A percentile compares a stretch with the other conserved stretches of the same genome.
Evolutionary conservation across 1,140 invertebrate species (phyloP).

Genomic region (Drosophila busckii): DNA sequence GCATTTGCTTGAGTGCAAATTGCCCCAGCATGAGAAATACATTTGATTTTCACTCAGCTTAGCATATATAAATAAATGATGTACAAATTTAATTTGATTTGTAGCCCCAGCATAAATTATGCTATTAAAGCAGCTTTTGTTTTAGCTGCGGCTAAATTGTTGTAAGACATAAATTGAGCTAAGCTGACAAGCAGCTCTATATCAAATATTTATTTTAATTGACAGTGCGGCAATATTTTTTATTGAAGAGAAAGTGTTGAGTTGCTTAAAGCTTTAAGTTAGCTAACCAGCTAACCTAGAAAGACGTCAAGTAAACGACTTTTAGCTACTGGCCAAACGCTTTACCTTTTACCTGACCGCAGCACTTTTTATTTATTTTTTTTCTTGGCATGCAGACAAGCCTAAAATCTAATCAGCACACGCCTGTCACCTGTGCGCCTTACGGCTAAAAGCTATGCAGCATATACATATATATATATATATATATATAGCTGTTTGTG

Average conservation of each 20-base stretch:
- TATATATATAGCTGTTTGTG: conserved; percentile 1
- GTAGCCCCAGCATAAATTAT: too few relatives aligned
- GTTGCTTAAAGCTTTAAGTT: background rate
- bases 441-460: background rate
- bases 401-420: conserved; percentile 66
- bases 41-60: too few relatives aligned
- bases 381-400: conserved; percentile 33
- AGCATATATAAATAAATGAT: too few relatives aligned
- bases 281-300: conserved; percentile 66
- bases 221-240: too few relatives aligned
- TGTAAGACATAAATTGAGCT: too few relatives aligned
- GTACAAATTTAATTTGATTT: too few relatives aligned
- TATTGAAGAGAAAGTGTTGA: background rate
- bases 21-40: too few relatives aligned
- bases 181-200: too few relatives aligned
- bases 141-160: too few relatives aligned
- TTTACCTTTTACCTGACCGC: conserved; percentile 46
- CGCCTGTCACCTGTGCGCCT: conserved; percentile 30
- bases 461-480: background rate
- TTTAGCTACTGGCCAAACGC: conserved; percentile 9
- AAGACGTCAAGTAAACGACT: conserved; percentile 7
- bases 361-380: too few relatives aligned
- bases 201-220: too few relatives aligned
- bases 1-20: conserved; percentile 57
- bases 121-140: too few relatives aligned